These are phyloP conservation scores for Puma concolor DNA, from an alignment of 2,113 vertebrate species.

Conservation along the genomic window DNA sequence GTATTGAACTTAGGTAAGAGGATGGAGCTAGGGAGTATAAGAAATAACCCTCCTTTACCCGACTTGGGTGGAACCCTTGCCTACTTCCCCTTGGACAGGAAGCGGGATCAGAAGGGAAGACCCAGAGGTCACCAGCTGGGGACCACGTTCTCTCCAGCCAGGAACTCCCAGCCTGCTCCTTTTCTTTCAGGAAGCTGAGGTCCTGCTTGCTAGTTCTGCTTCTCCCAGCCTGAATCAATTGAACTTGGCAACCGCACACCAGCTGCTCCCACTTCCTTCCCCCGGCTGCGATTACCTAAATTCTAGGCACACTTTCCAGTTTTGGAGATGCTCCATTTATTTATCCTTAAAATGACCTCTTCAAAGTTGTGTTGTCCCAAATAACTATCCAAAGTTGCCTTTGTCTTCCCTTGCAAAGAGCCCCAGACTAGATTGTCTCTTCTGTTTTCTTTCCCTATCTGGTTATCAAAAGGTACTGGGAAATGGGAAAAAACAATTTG, in stretches of 20 bases:
- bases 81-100: not conserved
- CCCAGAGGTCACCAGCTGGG: not conserved
- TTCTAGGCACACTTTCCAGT: not conserved
- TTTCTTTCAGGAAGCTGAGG: not conserved
- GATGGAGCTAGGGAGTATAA: not conserved
- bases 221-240: not conserved
- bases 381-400: not conserved
- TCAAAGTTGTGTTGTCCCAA: not conserved
- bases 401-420: not conserved
- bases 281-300: not conserved
- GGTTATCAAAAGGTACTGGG: not conserved
- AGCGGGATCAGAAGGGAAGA: not conserved
- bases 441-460: not conserved
- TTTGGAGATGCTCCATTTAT: conserved; percentile 5
- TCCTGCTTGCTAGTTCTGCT: not conserved
- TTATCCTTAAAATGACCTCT: not conserved
- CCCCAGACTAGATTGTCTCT: not conserved
- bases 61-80: not conserved
- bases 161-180: not conserved
- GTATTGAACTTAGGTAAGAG: not conserved
- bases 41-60: not conserved
- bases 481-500: not conserved
- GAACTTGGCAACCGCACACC: not conserved
- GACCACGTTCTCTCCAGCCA: not conserved
- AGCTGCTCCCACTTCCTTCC: conserved; percentile 1